Evolutionary conservation across 2,888 invertebrate species (phyloP).

Genomic region (Cyclophora albipunctata): DNA sequence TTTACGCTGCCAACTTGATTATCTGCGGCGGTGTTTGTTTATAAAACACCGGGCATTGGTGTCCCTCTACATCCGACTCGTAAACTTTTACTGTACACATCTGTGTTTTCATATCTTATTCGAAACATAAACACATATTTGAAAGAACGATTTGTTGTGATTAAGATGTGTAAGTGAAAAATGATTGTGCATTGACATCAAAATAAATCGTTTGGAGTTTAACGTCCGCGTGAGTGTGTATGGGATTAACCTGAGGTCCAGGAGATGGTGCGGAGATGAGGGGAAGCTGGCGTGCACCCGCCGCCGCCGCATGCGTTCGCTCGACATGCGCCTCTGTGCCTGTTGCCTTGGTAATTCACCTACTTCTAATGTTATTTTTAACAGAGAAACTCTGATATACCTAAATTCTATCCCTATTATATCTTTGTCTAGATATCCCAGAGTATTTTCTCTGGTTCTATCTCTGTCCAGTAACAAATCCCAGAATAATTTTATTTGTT

Average conservation of each 20-base stretch:
- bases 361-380: background rate
- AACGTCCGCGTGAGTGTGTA: constrained; percentile 59
- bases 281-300: constrained; percentile 43
- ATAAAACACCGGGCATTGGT: constrained; percentile 35
- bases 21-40: constrained; percentile 50
- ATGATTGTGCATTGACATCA: constrained; percentile 24
- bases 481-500: no score
- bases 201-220: constrained; percentile 54
- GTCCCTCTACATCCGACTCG: constrained; percentile 28
- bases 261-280: constrained; percentile 53
- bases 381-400: no score
- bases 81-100: constrained; percentile 32
- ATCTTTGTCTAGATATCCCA: no score
- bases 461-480: no score
- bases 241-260: constrained; percentile 30
- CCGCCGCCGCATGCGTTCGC: constrained; percentile 49
- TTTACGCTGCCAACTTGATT: constrained; percentile 44
- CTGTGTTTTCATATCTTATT: constrained; percentile 12
- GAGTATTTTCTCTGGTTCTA: no score
- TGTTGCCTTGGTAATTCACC: constrained; percentile 64
- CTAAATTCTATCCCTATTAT: no score
- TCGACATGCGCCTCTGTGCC: constrained; percentile 69
- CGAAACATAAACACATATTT: constrained; percentile 16
- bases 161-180: background rate
- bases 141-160: constrained; percentile 1